Base-by-base conservation (phyloP, 2,113 vertebrate genomes). In the Polyodon spathula region DNA sequence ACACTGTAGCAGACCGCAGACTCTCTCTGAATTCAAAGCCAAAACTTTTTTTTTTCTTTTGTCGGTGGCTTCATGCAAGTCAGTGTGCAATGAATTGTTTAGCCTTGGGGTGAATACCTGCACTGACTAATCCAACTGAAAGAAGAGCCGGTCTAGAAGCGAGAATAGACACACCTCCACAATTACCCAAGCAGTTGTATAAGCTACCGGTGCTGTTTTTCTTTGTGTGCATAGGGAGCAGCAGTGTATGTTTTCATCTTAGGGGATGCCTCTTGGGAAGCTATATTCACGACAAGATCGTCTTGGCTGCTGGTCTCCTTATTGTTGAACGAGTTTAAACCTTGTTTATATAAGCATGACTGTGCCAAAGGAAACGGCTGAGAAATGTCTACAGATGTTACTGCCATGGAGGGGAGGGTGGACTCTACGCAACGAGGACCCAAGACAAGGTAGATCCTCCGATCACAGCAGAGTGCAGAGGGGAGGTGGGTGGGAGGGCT, bases 331-430 rank as follows among this genome's bases (percentile, higher is more conserved):
- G 50, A 67, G 53, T 42, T 37, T 58, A 40, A 46, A 40, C 46
- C 38, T 48, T 65, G 38, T 69, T 54, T 54, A 40, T 62, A 46
- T 9, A 71, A 77, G 72, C 67, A 73, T 77, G 71, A 72, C 67
- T 59, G 60, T 68, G 64, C 54, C 59, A 54, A 61, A 67, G 71
- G 69, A 61, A 68, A 75, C 72, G 73, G 76, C 76, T 4, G 61
- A 61, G 54, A 71, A 62, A 71, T 73, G 71, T 71, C 68, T 75
- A 60, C 66, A 73, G 64, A 66, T 61, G 37, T 64, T 75, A 63
- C 8, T 73, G 14, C 66, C 68, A 51, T 65, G 66, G 71, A 73
- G 67, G 65, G 66, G 70, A 67, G 44, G 63, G 61, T 68, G 67
- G 71, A 66, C 64, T 12, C 66, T 8, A 16, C 69, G 39, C 50